Evolutionary conservation across 2,888 invertebrate genomes (phyloP).

Genomic region (Furcula furcula): DNA sequence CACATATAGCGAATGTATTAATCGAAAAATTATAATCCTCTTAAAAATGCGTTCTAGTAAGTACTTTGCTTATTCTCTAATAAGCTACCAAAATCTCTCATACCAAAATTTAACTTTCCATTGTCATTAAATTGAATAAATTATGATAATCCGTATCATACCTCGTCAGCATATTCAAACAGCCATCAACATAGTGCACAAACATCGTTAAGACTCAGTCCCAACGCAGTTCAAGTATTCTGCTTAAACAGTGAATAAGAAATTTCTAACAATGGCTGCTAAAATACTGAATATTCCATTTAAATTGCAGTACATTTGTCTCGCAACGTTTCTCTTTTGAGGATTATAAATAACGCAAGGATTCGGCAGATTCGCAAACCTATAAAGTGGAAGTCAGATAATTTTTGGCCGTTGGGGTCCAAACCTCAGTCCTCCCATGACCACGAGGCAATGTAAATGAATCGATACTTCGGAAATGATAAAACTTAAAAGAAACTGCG

Average conservation of each 20-base stretch:
- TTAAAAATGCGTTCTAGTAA: too few relatives aligned
- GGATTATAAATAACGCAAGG: constrained; percentile 65
- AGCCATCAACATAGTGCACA: constrained; percentile 18
- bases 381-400: too few relatives aligned
- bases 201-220: constrained; percentile 34
- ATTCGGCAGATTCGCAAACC: neutral
- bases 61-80: too few relatives aligned
- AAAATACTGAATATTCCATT: constrained; percentile 72
- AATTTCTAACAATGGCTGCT: constrained; percentile 63
- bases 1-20: too few relatives aligned
- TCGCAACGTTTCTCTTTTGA: constrained; percentile 59
- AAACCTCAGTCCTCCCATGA: too few relatives aligned
- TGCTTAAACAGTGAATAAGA: constrained; percentile 66
- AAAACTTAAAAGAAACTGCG: too few relatives aligned
- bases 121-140: too few relatives aligned
- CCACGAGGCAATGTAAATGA: too few relatives aligned
- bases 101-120: neutral
- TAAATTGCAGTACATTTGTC: constrained; percentile 71
- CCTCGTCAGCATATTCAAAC: constrained; percentile 4
- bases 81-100: too few relatives aligned
- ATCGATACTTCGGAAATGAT: too few relatives aligned
- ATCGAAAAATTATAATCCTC: too few relatives aligned
- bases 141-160: neutral
- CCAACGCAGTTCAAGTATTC: constrained; percentile 48
- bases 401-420: too few relatives aligned